Percentiles rank a stretch among this genome's conserved stretches.
phyloP scores from a whole-genome alignment of 2,797 vertebrate species.

The Chrosomus eos region DNA sequence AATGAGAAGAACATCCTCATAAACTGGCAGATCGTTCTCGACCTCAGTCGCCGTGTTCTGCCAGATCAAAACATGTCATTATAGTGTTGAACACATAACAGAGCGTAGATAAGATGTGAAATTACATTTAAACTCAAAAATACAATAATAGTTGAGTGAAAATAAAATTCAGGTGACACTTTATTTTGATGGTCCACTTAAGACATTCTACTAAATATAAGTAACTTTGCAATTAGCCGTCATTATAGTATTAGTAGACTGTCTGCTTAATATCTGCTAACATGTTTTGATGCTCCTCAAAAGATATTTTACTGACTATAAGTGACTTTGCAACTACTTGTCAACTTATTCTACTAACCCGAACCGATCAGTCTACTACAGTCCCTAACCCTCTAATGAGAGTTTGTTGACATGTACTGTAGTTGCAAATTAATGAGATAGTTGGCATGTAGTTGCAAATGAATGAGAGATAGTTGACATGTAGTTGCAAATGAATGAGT shows the following conservation, averaged over 20 bases:
- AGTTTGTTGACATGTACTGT: no score
- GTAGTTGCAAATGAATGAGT: no score
- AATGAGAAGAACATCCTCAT: slow-evolving; percentile 72
- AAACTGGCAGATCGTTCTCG: slow-evolving; percentile 51
- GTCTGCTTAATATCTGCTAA: no score
- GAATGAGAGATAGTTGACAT: no score
- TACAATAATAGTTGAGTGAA: not conserved
- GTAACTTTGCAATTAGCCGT: not conserved
- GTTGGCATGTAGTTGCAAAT: no score
- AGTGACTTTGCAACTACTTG: no score
- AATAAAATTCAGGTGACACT: not conserved
- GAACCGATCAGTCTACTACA: not conserved
- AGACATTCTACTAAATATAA: not conserved
- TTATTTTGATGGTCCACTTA: not conserved
- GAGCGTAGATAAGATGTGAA: not conserved
- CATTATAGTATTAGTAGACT: no score
- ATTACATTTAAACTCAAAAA: not conserved
- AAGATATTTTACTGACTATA: no score
- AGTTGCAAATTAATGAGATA: no score
- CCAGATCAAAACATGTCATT: slow-evolving; percentile 25
- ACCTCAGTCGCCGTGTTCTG: slow-evolving; percentile 60
- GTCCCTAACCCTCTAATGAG: not conserved
- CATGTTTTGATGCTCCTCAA: no score
- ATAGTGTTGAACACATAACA: not conserved
- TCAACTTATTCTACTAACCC: no score